Base-by-base conservation (phyloP, 2,888 invertebrate species). In the Odontocolon sp. region DNA sequence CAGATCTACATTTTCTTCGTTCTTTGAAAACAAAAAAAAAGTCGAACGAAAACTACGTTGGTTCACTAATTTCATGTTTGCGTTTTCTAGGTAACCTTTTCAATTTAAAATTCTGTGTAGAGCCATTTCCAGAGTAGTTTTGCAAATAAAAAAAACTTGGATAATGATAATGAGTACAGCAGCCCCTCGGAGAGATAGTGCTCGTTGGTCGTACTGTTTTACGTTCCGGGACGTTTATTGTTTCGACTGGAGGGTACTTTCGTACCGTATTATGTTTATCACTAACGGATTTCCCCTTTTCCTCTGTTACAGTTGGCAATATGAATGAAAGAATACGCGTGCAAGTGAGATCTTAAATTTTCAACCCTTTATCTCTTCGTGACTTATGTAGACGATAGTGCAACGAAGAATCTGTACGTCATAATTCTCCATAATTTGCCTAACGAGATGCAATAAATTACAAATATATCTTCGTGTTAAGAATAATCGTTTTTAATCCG, bases 221-320 rank as follows among this genome's bases (percentile, higher is more conserved):
- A 75, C 42, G 31, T 26, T 26, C 42, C 36, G 40, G 57, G 64
- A 75, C 64, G 57, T 69, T 69, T 69, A 75, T 69, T 64, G 69
- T 75, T 74, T 64, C 36, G 64, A 64, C 57, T 28, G 59, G 52
- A 68, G 64, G 64, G 69, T 57, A 57, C 64, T 75, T 69, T 23
- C 33, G 68, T n/a, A n/a, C n/a, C n/a, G n/a, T 69, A 69, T 69
- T 75, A 75, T 59, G 64, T 75, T 69, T 57, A 75, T 75, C 28
- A 68, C 47, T 40, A 31, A 5, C 18, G 26, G 21, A 16, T 33
- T 18, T 33, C 18, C 11, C 50, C n/a, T n/a, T 14, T 57, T 50
- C 23, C 26, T 64, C 14, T 59, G 14, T 23, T 11, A 57, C 63
- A 14, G 42, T 40, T 14, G 31, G 40, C 59, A 54, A 33, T 63